Evolutionary conservation across 2,113 vertebrate genomes (phyloP), one percentile per base, ranked within the genome.

Genomic region (Budorcas taxicolor): DNA sequence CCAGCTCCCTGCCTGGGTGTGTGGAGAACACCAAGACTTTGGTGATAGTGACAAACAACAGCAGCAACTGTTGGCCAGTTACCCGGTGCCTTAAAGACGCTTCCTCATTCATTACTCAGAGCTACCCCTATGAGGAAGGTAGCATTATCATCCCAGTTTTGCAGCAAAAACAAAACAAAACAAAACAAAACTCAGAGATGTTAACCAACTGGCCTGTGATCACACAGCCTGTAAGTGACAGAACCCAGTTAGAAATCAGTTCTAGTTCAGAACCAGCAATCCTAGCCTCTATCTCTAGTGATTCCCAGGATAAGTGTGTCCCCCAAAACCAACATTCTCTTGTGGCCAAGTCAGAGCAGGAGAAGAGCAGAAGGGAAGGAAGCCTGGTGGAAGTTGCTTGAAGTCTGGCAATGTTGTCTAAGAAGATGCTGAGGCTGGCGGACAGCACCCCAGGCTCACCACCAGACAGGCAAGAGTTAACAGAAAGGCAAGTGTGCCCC

Each of bases 391-490:
- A 16, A 5, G 25, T 16, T 64, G 67, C 9, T 1, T 4, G 81
- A 83, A 97, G 78, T 53, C 62, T 64, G 17, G 6, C 2, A 6
- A 13, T 6, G 9, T 1, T 29, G 1, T 60, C 53, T 53, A 31
- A 62, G 40, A 71, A 9, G 7, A 40, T 1, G 21, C 13, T 27
- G 45, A 25, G 29, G 64, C 36, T 31, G 2, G 55, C 2, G 52
- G 6, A 33, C 50, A 0, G 29, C 53, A 36, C 3, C 27, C n/a
- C 6, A 3, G 29, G n/a, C 67, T 36, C 36, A 40, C 31, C 43
- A 90, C 85, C 83, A 62, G 88, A 85, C 7, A 87, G 81, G 92
- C 95, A 86, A 97, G 98, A 92, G 98, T 99, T 98, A 98, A 98
- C 97, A 87, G 83, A 95, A 96, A 82, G 87, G 92, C 98, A 87